phyloP scores from a whole-genome alignment of 2,888 invertebrate species.

The Anodontia alba region DNA sequence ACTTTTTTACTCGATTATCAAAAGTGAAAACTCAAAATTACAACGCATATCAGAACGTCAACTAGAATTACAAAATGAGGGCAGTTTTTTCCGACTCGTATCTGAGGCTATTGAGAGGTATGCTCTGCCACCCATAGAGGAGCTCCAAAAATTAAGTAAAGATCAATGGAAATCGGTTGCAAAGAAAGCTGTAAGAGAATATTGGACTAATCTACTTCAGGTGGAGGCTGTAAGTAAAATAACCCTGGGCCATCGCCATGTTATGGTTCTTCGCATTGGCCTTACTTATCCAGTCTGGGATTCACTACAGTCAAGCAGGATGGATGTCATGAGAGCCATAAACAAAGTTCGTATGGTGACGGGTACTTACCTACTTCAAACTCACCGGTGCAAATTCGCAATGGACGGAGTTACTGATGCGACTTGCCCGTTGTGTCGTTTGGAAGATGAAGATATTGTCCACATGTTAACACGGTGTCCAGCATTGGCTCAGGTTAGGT shows the following conservation, averaged over 20 bases:
- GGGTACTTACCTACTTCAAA: background rate
- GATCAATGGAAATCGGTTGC: background rate
- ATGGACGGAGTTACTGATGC: background rate
- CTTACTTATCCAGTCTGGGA: background rate
- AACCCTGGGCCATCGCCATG: background rate
- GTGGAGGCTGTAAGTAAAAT: background rate
- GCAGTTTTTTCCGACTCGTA: background rate
- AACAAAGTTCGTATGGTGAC: background rate
- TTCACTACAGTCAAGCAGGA: background rate
- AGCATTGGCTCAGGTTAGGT: too few relatives aligned
- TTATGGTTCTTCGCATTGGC: too few relatives aligned
- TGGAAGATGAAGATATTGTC: slow-evolving; percentile 8
- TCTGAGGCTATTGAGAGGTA: background rate
- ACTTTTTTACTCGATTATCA: background rate
- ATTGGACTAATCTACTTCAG: background rate
- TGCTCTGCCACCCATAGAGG: background rate
- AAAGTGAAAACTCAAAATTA: background rate
- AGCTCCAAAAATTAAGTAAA: background rate
- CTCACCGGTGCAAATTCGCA: background rate
- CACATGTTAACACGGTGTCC: background rate
- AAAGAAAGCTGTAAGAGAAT: background rate
- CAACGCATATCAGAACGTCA: background rate
- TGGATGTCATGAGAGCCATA: too few relatives aligned
- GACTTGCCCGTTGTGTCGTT: background rate
- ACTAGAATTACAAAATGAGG: background rate